Evolutionary conservation across 37 sponge, comb jelly and placozoan genomes (phyloP).

Genomic region (Lycopodina hypogea): DNA sequence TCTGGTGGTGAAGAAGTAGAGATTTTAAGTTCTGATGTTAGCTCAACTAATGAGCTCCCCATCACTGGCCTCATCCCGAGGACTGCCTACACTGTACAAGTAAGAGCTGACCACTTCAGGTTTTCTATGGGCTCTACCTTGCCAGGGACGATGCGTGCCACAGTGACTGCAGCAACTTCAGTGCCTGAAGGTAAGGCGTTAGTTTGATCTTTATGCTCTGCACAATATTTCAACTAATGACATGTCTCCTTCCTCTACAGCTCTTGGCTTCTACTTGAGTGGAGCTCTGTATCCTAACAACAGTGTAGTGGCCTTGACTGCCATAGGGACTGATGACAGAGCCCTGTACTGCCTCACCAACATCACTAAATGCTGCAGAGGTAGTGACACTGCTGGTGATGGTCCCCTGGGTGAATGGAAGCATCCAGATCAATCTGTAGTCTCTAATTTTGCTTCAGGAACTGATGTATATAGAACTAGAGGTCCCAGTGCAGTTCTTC

Average conservation of each 20-base stretch:
- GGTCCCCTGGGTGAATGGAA: background rate
- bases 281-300: slow-evolving; percentile 9
- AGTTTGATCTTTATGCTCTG: background rate
- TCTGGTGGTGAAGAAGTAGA: background rate
- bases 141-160: background rate
- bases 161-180: background rate
- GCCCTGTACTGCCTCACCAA: slow-evolving; percentile 26
- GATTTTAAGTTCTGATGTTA: background rate
- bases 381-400: background rate
- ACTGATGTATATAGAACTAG: background rate
- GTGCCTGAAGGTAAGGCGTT: background rate
- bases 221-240: background rate
- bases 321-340: background rate
- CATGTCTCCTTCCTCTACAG: background rate
- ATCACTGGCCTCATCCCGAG: slow-evolving; percentile 10
- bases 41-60: background rate
- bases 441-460: background rate
- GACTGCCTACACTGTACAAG: slow-evolving; percentile 9
- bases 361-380: background rate
- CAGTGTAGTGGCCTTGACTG: slow-evolving; percentile 16
- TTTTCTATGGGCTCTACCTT: background rate
- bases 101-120: background rate
- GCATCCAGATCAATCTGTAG: background rate
- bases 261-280: background rate
- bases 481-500: slow-evolving; percentile 7